Base-by-base conservation (phyloP, 2,113 vertebrate genomes). In the Perca schrenkii region DNA sequence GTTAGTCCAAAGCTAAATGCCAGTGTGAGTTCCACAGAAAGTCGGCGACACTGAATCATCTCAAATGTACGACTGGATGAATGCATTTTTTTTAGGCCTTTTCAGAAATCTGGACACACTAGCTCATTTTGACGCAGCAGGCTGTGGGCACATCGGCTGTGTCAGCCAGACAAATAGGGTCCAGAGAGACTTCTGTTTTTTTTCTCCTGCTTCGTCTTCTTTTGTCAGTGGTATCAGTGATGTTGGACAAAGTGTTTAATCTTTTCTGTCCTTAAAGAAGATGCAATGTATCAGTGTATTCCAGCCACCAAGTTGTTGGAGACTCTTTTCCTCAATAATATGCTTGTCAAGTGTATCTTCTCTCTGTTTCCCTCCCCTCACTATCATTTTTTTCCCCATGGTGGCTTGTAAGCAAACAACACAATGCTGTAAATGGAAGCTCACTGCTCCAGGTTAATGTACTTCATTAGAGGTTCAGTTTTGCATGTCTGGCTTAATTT, bases 401-500 rank as follows among this genome's bases (percentile, higher is more conserved):
- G 71, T 78, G 58, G 60, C 63, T 73, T 74, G 73, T 77, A 83
- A 88, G 83, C 75, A 85, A 88, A 91, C 85, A 84, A 53, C 69
- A 87, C 66, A 66, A 53, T 49, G 10, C 64, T 79, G 47, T 68
- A 70, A 89, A 86, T 86, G 54, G 80, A 77, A 63, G 61, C 70
- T 74, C 62, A 21, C 22, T 76, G 76, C 80, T 88, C 58, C 86
- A 91, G 89, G 90, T 93, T 93, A 94, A 94, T 87, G 62, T 60
- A 90, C 84, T 91, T 91, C 88, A 94, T 93, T 92, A 91, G 77
- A 89, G 85, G 82, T 87, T 85, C 75, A 72, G 82, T 90, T 91
- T 91, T 91, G 79, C 86, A 88, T 88, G 88, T 90, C 86, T 80
- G 86, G 70, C 84, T 90, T 94, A 86, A 93, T 93, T 93, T 88